These are phyloP conservation scores for Enoplosus armatus DNA, from an alignment of 2,797 vertebrate species.

Conservation along the genomic window DNA sequence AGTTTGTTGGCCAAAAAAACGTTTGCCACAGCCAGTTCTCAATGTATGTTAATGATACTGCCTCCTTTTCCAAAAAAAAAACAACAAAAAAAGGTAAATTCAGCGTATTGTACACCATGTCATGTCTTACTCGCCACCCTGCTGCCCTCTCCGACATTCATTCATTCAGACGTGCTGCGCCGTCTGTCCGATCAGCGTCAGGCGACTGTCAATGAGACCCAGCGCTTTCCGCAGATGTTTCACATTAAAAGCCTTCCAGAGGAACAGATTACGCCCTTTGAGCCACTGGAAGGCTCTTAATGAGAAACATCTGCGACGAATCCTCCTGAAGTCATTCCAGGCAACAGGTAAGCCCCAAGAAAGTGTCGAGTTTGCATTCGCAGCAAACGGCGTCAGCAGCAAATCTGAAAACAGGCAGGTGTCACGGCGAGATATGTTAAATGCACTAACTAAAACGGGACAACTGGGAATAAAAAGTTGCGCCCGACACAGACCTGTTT, in stretches of 20 bases:
- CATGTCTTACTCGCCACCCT: neutral
- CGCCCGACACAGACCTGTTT: neutral
- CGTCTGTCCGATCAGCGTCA: neutral
- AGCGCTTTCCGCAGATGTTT: constrained; percentile 22
- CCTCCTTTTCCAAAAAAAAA: neutral
- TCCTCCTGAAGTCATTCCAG: neutral
- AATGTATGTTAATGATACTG: neutral
- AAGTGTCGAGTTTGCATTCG: constrained; percentile 10
- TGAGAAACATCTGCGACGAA: constrained; percentile 17
- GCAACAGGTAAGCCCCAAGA: constrained; percentile 18
- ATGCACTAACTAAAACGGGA: neutral
- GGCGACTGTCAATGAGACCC: neutral
- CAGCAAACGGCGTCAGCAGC: neutral
- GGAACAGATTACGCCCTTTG: constrained; percentile 17
- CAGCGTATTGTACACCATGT: neutral
- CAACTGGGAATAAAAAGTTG: neutral
- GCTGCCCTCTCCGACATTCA: neutral
- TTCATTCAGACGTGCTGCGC: neutral
- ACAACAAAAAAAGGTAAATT: neutral
- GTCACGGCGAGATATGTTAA: neutral
- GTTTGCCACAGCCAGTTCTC: neutral
- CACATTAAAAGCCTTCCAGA: constrained; percentile 19
- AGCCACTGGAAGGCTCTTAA: constrained; percentile 13
- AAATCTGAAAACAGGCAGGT: neutral
- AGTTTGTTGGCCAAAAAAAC: constrained; percentile 11